phyloP scores from a whole-genome alignment of 2,113 vertebrate genomes.

The Dromaius novaehollandiae region DNA sequence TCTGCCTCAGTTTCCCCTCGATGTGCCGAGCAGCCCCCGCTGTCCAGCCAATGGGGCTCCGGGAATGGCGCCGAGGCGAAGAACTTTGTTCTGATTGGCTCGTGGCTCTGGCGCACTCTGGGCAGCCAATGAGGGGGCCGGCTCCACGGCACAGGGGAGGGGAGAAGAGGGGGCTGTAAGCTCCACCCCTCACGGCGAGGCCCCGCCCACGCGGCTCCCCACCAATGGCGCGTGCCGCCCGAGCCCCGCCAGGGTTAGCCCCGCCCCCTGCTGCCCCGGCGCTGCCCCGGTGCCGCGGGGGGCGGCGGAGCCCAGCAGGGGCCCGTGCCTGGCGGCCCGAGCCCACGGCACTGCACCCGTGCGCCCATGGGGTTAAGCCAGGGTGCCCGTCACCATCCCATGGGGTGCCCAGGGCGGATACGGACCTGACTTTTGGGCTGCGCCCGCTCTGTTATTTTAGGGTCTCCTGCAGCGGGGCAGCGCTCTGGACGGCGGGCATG shows the following conservation, averaged over 20 bases:
- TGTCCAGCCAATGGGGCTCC: not conserved
- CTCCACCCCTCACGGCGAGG: rapidly evolving
- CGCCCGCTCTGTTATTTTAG: not conserved
- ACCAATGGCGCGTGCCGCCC: not conserved
- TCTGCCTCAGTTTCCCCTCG: constrained; percentile 45
- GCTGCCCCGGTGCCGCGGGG: too few species aligned
- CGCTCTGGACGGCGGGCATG: too few species aligned
- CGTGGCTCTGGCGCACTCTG: not conserved
- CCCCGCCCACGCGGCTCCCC: not conserved
- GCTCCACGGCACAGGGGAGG: not conserved
- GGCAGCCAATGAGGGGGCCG: not conserved
- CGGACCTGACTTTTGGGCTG: too few species aligned
- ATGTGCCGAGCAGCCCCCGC: not conserved
- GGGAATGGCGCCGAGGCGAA: not conserved
- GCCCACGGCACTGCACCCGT: too few species aligned
- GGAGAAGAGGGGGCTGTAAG: rapidly evolving
- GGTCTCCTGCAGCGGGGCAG: rapidly evolving
- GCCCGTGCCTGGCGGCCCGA: too few species aligned
- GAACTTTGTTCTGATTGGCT: not conserved
- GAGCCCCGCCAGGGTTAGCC: not conserved
- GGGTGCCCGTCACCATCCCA: not conserved
- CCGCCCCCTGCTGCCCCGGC: not conserved
- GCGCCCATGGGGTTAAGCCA: too few species aligned
- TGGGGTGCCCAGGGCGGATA: not conserved
- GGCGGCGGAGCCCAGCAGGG: too few species aligned